Evolutionary conservation across 2,797 vertebrate species (phyloP).

Genomic region (Lagorchestes hirsutus): DNA sequence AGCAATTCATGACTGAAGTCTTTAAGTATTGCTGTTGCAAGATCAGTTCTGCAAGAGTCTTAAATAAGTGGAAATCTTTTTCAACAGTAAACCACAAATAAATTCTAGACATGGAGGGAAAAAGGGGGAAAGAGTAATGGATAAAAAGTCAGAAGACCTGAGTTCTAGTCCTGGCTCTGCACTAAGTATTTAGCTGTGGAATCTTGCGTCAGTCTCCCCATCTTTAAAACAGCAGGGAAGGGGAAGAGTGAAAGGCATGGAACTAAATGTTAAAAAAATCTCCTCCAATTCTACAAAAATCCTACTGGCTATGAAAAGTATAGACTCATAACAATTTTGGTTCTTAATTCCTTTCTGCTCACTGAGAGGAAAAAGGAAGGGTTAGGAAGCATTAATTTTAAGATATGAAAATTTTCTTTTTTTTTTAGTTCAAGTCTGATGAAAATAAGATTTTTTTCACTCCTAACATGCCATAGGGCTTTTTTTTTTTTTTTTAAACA

Average conservation of each 20-base stretch:
- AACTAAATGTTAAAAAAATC: neutral
- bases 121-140: neutral
- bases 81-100: neutral
- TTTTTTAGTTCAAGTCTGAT: neutral
- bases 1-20: neutral
- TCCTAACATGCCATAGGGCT: neutral
- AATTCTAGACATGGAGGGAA: neutral
- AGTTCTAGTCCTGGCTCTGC: neutral
- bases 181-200: neutral
- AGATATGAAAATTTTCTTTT: conserved; percentile 16
- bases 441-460: conserved; percentile 25
- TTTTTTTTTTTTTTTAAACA: neutral
- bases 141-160: neutral
- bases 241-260: neutral
- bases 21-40: neutral
- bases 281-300: neutral
- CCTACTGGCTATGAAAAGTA: neutral
- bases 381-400: conserved; percentile 8
- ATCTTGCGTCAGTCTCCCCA: neutral
- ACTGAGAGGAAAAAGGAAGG: conserved; percentile 44
- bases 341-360: conserved; percentile 48
- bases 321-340: conserved; percentile 43
- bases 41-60: neutral
- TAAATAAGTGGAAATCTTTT: neutral
- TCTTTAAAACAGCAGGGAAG: neutral